Evolutionary conservation across 1,140 invertebrate genomes (phyloP), one percentile per base, ranked within the genome.

Genomic region (Chlorops oryzae): DNA sequence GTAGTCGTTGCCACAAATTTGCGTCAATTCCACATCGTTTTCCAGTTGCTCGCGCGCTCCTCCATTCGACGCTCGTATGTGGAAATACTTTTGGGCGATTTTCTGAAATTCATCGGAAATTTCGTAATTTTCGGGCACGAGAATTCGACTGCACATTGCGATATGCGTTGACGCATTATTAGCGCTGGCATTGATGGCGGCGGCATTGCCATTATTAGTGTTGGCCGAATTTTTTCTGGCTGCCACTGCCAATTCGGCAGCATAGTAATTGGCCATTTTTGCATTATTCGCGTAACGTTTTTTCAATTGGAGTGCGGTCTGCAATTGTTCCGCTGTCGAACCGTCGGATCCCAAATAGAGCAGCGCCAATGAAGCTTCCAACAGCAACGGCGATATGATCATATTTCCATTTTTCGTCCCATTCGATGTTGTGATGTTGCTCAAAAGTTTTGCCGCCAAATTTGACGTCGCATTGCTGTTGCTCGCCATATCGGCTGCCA

Each of bases 251-350:
- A 69, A 28, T 27, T 62, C 56, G 0, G 53, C 46, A 12, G 65
- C 65, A 58, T 54, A 69, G 32, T 57, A 69, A 21, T 64, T 69
- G 17, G 65, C 66, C 66, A 70, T 69, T 55, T 70, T 70, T n/a
- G 63, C 63, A 47, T 70, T 70, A 50, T 57, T 70, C n/a, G 55
- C 41, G 25, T 63, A 69, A 13, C 63, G 65, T 15, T 65, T 40
- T 51, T 64, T 58, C 12, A 70, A 39, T 21, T 63, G 27, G 28
- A 70, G 17, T 12, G 55, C 20, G 1, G 50, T 48, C 35, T 69
- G 56, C 25, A 70, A n/a, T 15, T 69, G 60, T 34, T 60, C 63
- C 5, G 66, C 66, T 0, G 66, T 69, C 38, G 55, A 49, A 0
- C 66, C 63, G 55, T 69, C 66, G 1, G 66, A 66, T 12, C 66